These are phyloP conservation scores for Enteromius trimaculatus DNA, from an alignment of 2,797 vertebrate genomes.

Conservation along the genomic window DNA sequence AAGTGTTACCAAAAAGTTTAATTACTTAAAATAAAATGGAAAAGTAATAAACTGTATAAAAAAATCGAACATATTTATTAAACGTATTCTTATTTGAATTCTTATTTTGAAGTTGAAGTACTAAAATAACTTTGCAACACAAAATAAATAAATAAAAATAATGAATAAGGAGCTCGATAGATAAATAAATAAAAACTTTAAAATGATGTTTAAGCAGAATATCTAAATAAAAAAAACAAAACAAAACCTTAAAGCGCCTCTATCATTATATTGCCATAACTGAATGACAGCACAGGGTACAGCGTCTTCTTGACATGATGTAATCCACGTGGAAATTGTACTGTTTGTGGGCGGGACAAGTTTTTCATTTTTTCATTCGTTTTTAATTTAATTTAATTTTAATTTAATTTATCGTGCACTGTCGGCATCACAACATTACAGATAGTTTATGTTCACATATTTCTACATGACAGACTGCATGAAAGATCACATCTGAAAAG, in stretches of 20 bases:
- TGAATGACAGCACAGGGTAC: too few relatives aligned
- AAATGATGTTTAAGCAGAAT: neutral
- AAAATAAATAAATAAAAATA: neutral
- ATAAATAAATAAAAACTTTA: neutral
- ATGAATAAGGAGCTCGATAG: neutral
- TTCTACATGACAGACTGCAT: too few relatives aligned
- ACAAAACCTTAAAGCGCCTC: neutral
- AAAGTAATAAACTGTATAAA: neutral
- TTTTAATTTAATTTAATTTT: too few relatives aligned
- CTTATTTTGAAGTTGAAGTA: neutral
- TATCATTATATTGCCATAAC: too few relatives aligned
- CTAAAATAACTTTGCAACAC: neutral
- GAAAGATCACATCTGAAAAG: too few relatives aligned
- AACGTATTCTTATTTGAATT: neutral
- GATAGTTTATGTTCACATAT: too few relatives aligned
- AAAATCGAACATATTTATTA: neutral
- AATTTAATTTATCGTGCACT: too few relatives aligned
- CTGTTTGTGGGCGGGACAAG: too few relatives aligned
- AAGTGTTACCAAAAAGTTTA: neutral
- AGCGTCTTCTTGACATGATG: too few relatives aligned
- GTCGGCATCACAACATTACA: fast-evolving
- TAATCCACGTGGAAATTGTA: too few relatives aligned
- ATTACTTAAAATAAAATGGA: neutral
- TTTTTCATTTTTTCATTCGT: too few relatives aligned
- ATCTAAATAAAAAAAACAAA: neutral